phyloP scores from a whole-genome alignment of 1,140 invertebrate genomes.

The Mylabris phalerata region DNA sequence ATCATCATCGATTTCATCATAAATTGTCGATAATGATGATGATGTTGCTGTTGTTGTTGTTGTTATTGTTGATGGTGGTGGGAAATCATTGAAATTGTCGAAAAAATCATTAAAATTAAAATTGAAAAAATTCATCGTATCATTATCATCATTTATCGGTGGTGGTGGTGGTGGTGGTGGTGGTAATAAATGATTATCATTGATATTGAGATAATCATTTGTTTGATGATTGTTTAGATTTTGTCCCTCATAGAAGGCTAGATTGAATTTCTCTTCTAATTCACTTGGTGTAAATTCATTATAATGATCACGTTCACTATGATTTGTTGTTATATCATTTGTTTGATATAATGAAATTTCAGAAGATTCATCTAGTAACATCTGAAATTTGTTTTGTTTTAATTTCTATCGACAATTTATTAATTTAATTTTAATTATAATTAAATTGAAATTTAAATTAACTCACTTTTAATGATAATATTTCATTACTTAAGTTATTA shows the following conservation, averaged over 20 bases:
- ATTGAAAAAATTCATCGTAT: constrained; percentile 19
- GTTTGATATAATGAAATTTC: not conserved
- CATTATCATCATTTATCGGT: constrained; percentile 29
- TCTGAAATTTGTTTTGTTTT: constrained; percentile 2
- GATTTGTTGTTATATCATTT: too few relatives aligned
- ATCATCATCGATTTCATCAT: not conserved
- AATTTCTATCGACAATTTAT: not conserved
- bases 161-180: not conserved
- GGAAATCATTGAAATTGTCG: constrained; percentile 29
- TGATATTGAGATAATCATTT: constrained; percentile 18
- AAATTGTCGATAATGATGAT: not conserved
- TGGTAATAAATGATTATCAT: constrained; percentile 20
- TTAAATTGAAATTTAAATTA: not conserved
- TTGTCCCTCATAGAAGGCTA: constrained; percentile 40
- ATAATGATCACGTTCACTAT: constrained; percentile 10
- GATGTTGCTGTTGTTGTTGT: not conserved
- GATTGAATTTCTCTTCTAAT: constrained; percentile 39
- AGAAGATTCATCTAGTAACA: constrained; percentile 1
- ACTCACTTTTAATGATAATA: too few relatives aligned
- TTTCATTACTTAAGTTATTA: too few relatives aligned
- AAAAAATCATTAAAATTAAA: constrained; percentile 37
- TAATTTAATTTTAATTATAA: not conserved
- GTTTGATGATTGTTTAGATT: constrained; percentile 16
- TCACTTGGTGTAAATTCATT: constrained; percentile 33
- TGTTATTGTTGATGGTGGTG: constrained; percentile 14